A percentile compares a stretch with the other conserved stretches of the same genome.
Evolutionary conservation across 2,797 vertebrate genomes (phyloP).

Genomic region (Phataginus tetradactyla): DNA sequence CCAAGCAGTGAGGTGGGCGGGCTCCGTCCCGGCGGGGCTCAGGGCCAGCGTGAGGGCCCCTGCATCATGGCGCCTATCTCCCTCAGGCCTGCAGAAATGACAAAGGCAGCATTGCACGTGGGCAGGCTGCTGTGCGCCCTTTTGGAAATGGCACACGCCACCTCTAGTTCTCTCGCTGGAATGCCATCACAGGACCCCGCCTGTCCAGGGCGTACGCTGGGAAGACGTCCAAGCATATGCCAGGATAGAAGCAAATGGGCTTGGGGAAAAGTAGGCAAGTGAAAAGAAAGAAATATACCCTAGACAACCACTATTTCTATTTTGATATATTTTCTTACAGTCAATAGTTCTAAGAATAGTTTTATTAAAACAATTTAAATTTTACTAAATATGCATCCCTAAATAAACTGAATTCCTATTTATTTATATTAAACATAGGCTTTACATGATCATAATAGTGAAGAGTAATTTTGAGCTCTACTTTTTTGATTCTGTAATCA

Average conservation of each 20-base stretch:
- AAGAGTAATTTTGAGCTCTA: not conserved
- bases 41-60: too few relatives aligned
- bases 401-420: not conserved
- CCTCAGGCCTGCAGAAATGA: not conserved
- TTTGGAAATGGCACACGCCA: not conserved
- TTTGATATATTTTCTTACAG: not conserved
- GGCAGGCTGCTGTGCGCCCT: not conserved
- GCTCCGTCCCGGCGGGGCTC: rapidly evolving
- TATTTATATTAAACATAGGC: not conserved
- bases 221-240: not conserved
- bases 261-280: not conserved
- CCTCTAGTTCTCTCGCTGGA: not conserved
- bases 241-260: not conserved
- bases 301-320: not conserved
- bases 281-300: not conserved
- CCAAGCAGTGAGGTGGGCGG: not conserved
- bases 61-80: rapidly evolving
- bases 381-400: not conserved
- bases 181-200: not conserved
- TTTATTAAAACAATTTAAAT: not conserved
- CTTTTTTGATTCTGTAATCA: not conserved
- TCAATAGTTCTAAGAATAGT: not conserved
- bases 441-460: not conserved
- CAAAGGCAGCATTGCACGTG: too few relatives aligned
- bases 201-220: not conserved